Evolutionary conservation across 37 sponge, comb jelly and placozoan species (phyloP).

Genomic region (Crambe crambe): DNA sequence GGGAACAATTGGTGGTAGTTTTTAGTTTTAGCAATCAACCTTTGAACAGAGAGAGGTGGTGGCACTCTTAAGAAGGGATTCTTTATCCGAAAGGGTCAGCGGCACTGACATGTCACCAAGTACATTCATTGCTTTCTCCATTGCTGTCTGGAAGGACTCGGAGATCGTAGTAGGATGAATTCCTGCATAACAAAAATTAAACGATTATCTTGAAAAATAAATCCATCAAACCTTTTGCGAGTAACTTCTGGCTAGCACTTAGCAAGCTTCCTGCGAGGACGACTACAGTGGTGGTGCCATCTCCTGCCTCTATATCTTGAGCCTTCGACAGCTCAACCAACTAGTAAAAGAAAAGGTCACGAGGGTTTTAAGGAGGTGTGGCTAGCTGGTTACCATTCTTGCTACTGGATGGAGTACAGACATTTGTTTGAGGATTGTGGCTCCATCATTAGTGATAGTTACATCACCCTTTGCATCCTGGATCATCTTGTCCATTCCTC

Average conservation of each 20-base stretch:
- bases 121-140: slow-evolving; percentile 80
- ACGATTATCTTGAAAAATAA: not conserved
- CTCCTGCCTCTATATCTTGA: slow-evolving; percentile 99
- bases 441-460: slow-evolving; percentile 99
- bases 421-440: slow-evolving; percentile 99
- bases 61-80: slow-evolving; percentile 94
- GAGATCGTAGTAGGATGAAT: slow-evolving; percentile 99
- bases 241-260: slow-evolving; percentile 81
- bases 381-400: slow-evolving; percentile 73
- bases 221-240: slow-evolving; percentile 67
- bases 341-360: slow-evolving; percentile 19
- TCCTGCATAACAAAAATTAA: slow-evolving; percentile 30
- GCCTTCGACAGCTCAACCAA: slow-evolving; percentile 99
- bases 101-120: slow-evolving; percentile 84
- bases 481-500: slow-evolving; percentile 99
- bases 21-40: slow-evolving; percentile 32
- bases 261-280: slow-evolving; percentile 95
- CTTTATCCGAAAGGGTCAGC: slow-evolving; percentile 83
- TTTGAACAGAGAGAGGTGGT: slow-evolving; percentile 97
- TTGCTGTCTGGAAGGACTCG: slow-evolving; percentile 93
- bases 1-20: too few relatives aligned
- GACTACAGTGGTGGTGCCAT: slow-evolving; percentile 98
- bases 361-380: not conserved
- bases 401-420: slow-evolving; percentile 98
- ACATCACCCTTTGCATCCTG: slow-evolving; percentile 90